A percentile compares a stretch with the other conserved stretches of the same genome.
These are phyloP conservation scores for Tachysurus fulvidraco DNA, from an alignment of 2,113 vertebrate genomes.

Conservation along the genomic window DNA sequence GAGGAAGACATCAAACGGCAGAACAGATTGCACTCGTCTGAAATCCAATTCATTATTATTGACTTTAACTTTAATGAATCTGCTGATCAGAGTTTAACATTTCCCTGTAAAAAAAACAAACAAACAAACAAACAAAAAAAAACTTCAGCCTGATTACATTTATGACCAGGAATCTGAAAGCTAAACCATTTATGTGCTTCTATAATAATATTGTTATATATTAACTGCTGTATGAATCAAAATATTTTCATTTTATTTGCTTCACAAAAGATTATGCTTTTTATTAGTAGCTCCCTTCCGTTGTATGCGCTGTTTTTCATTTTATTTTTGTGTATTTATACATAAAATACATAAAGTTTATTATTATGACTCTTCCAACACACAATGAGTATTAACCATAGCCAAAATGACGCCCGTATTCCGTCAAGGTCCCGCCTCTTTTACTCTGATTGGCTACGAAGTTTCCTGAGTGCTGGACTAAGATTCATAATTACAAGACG, in stretches of 20 bases:
- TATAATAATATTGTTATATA: background rate
- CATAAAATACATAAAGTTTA: background rate
- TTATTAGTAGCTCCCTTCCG: background rate
- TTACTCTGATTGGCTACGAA: constrained; percentile 2
- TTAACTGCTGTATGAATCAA: background rate
- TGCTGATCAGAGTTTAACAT: background rate
- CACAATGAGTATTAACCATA: background rate
- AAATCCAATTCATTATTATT: background rate
- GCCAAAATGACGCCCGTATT: background rate
- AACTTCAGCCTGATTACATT: background rate
- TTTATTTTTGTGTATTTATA: background rate
- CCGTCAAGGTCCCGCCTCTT: background rate
- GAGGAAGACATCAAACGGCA: too few relatives aligned
- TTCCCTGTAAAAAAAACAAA: background rate
- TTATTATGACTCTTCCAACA: background rate
- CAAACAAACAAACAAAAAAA: too few relatives aligned
- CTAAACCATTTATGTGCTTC: background rate
- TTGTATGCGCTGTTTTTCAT: background rate
- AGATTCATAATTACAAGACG: background rate
- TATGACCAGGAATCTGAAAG: background rate
- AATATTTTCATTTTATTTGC: too few relatives aligned
- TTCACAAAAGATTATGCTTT: too few relatives aligned
- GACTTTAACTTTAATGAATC: background rate
- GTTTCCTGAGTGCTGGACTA: background rate
- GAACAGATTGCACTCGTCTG: background rate